phyloP scores from a whole-genome alignment of 2,888 invertebrate species.

The Steinernema carpocapsae region DNA sequence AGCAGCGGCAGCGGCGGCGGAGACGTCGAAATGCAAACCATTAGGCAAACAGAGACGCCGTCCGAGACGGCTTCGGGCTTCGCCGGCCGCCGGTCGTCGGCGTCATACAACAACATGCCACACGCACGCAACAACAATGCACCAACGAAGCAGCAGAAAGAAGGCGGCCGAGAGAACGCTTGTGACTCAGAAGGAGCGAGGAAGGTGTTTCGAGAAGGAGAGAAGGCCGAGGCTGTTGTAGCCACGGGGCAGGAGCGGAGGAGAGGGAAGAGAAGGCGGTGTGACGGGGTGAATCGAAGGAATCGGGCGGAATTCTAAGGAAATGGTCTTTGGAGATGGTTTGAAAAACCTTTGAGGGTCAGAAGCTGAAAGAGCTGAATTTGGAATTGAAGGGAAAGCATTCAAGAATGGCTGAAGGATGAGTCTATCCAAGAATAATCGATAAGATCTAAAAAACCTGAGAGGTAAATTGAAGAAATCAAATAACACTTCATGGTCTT shows the following conservation, averaged over 20 bases:
- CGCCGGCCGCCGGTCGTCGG: slow-evolving; percentile 18
- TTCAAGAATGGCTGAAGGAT: too few species aligned
- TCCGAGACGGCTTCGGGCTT: slow-evolving; percentile 4
- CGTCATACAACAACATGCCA: slow-evolving; percentile 35
- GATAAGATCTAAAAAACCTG: too few species aligned
- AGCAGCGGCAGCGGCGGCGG: not conserved
- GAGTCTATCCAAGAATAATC: too few species aligned
- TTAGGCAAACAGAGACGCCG: slow-evolving; percentile 29
- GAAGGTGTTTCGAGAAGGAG: not conserved
- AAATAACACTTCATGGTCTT: too few species aligned
- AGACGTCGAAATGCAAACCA: slow-evolving; percentile 32
- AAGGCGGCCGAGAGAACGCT: not conserved
- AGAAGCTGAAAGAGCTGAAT: too few species aligned
- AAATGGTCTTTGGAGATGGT: too few species aligned
- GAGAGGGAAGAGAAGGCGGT: not conserved
- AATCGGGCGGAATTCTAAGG: too few species aligned
- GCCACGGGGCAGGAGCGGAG: slow-evolving; percentile 4
- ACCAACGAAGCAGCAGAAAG: slow-evolving; percentile 9
- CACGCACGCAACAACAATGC: slow-evolving; percentile 35
- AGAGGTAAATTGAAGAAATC: too few species aligned
- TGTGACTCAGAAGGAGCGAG: slow-evolving; percentile 3
- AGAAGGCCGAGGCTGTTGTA: slow-evolving; percentile 7
- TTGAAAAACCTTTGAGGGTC: too few species aligned
- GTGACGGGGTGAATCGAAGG: too few species aligned
- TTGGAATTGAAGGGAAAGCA: too few species aligned